Evolutionary conservation across 2,888 invertebrate genomes (phyloP).

Genomic region (Lithosia quadra): DNA sequence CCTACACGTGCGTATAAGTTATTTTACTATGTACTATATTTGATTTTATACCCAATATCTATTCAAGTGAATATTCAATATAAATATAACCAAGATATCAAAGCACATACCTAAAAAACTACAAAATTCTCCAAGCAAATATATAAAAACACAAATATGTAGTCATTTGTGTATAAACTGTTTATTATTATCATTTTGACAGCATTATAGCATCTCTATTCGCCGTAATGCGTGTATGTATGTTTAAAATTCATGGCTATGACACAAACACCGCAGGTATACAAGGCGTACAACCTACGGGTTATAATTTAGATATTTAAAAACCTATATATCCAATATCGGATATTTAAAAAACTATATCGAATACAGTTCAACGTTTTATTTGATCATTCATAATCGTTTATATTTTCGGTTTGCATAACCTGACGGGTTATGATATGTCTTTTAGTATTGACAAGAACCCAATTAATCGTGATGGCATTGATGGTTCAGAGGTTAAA

Average conservation of each 20-base stretch:
- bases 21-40: background rate
- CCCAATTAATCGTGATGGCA: constrained; percentile 3
- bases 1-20: too few species aligned
- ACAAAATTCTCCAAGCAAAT: constrained; percentile 5
- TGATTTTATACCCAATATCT: too few species aligned
- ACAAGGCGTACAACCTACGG: constrained; percentile 32
- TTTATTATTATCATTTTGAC: constrained; percentile 48
- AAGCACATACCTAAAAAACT: background rate
- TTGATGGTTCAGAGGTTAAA: constrained; percentile 7
- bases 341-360: constrained; percentile 45
- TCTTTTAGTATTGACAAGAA: constrained; percentile 12
- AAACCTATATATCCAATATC: constrained; percentile 29
- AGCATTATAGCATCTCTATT: constrained; percentile 43
- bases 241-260: constrained; percentile 48
- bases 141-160: constrained; percentile 19
- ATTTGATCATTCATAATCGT: constrained; percentile 8
- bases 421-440: constrained; percentile 11
- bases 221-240: constrained; percentile 26
- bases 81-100: background rate
- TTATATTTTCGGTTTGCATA: constrained; percentile 14
- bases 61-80: too few species aligned
- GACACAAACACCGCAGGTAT: constrained; percentile 41
- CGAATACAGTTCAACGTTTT: constrained; percentile 25
- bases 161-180: constrained; percentile 41
- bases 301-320: constrained; percentile 52